phyloP scores from a whole-genome alignment of 2,797 vertebrate species.

The Taenioides sp. region DNA sequence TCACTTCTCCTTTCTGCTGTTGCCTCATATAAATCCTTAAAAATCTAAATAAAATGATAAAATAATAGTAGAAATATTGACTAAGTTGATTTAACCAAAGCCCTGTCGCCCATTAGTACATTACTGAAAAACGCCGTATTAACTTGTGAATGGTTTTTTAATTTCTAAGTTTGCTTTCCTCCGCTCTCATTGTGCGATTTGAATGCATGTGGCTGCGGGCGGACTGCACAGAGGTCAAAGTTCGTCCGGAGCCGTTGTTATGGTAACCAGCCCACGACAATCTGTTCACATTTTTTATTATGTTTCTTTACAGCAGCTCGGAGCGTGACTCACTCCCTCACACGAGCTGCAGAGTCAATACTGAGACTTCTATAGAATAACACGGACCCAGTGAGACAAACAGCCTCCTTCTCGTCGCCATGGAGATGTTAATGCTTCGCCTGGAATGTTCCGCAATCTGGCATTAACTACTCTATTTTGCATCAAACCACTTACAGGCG shows the following conservation, averaged over 20 bases:
- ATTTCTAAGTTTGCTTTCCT: not conserved
- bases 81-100: too few species aligned
- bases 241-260: not conserved
- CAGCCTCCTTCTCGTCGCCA: too few species aligned
- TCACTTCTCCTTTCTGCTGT: too few species aligned
- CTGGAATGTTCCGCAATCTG: too few species aligned
- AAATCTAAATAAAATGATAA: too few species aligned
- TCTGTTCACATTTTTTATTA: not conserved
- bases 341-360: not conserved
- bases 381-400: not conserved
- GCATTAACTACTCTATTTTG: too few species aligned
- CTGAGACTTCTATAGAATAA: not conserved
- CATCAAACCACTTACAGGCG: too few species aligned
- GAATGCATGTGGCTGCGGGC: not conserved
- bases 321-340: not conserved
- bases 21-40: too few species aligned
- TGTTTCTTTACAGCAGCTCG: not conserved
- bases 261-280: conserved; percentile 7
- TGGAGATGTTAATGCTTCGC: too few species aligned
- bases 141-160: not conserved
- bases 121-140: not conserved
- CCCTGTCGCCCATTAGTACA: too few species aligned
- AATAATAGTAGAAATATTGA: too few species aligned
- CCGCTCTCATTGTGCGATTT: not conserved
- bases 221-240: not conserved